phyloP scores from a whole-genome alignment of 2,113 vertebrate genomes.

The Plestiodon gilberti region DNA sequence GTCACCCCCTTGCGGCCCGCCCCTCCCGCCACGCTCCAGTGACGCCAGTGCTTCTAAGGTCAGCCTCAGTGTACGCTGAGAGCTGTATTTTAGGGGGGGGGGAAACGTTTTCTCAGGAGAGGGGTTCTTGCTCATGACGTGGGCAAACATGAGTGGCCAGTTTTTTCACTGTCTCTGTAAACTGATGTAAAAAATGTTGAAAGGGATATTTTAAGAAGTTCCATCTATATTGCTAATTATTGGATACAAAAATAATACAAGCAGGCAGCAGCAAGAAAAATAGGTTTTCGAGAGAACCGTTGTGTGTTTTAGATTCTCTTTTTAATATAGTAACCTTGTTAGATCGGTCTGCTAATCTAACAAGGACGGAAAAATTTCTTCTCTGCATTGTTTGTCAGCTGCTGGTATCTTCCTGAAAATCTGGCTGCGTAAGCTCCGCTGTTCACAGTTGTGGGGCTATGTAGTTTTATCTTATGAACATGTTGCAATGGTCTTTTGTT shows the following conservation, averaged over 20 bases:
- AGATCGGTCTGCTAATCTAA: conserved; percentile 17
- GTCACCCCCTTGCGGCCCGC: too few species aligned
- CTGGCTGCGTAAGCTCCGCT: conserved; percentile 21
- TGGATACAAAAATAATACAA: neutral
- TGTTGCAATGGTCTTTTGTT: conserved; percentile 42
- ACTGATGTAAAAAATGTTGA: neutral
- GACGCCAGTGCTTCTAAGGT: too few species aligned
- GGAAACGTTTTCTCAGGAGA: too few species aligned
- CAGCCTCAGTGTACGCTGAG: too few species aligned
- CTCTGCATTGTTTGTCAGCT: conserved; percentile 46
- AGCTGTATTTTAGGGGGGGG: too few species aligned
- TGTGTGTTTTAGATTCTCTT: neutral
- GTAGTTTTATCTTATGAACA: conserved; percentile 38
- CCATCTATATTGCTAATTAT: neutral
- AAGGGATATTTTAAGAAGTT: conserved; percentile 3
- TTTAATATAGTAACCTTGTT: conserved; percentile 6
- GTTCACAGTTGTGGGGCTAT: conserved; percentile 22
- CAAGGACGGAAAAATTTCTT: too few species aligned
- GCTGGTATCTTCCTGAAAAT: conserved; percentile 26
- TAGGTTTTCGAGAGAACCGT: neutral
- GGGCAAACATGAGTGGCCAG: neutral
- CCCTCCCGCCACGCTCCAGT: too few species aligned
- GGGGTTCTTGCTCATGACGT: too few species aligned
- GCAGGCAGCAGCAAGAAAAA: neutral
- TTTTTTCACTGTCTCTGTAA: conserved; percentile 5